Evolutionary conservation across 2,113 vertebrate genomes (phyloP).

Genomic region (Panthera tigris): DNA sequence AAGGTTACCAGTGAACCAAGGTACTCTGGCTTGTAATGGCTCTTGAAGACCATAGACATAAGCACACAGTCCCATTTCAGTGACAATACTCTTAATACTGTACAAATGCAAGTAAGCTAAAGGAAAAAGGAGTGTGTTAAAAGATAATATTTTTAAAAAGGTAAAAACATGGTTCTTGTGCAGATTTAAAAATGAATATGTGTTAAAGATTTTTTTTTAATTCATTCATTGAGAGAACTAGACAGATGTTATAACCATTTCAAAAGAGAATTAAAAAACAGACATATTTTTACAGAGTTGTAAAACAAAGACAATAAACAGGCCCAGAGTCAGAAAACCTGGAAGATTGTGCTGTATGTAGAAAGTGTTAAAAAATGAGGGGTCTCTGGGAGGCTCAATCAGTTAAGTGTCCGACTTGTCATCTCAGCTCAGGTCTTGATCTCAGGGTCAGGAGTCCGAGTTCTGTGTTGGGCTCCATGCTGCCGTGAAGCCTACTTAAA

Average conservation of each 20-base stretch:
- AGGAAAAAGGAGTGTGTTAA: slow-evolving; percentile 6
- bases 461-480: too few species aligned
- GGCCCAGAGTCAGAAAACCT: not conserved
- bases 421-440: too few species aligned
- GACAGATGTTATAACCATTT: slow-evolving; percentile 16
- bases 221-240: not conserved
- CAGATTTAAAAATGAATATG: slow-evolving; percentile 2
- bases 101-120: not conserved
- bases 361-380: not conserved
- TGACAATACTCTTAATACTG: not conserved
- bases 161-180: not conserved
- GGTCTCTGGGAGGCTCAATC: too few species aligned
- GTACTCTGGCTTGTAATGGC: not conserved
- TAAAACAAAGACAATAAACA: not conserved
- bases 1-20: not conserved
- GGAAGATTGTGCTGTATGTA: not conserved
- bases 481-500: too few species aligned
- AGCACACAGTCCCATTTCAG: not conserved
- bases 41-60: not conserved
- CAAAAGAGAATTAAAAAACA: slow-evolving; percentile 29
- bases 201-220: slow-evolving; percentile 11
- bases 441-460: too few species aligned
- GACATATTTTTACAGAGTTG: not conserved
- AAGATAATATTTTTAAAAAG: not conserved
- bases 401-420: too few species aligned